A percentile compares a stretch with the other conserved stretches of the same genome.
phyloP scores from a whole-genome alignment of 2,888 invertebrate genomes.

The Papilio demoleus region DNA sequence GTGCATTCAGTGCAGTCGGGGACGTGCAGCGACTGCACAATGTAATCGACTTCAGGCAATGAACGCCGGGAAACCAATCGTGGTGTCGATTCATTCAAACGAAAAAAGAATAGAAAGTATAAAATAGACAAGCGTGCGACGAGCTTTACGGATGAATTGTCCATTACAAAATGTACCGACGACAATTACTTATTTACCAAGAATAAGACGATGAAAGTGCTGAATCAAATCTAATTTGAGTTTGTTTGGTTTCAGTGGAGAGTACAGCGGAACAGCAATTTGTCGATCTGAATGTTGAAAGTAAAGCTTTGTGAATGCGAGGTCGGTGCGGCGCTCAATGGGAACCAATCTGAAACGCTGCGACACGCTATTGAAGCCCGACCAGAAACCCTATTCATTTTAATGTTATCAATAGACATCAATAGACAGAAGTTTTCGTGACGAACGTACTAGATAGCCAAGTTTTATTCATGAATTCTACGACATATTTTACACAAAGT shows the following conservation, averaged over 20 bases:
- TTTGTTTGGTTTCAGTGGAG: neutral
- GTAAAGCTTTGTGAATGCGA: conserved; percentile 3
- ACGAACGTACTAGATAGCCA: neutral
- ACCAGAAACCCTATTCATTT: neutral
- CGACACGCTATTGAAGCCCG: neutral
- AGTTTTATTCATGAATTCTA: neutral
- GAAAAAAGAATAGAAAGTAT: conserved; percentile 10
- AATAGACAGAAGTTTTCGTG: neutral
- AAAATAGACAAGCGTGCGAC: neutral
- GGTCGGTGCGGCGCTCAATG: neutral
- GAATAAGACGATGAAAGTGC: neutral
- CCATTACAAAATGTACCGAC: neutral
- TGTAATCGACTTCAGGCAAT: neutral
- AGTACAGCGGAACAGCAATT: neutral
- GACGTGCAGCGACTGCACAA: conserved; percentile 1
- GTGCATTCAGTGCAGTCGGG: neutral
- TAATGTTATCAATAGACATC: conserved; percentile 12
- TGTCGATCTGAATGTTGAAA: neutral
- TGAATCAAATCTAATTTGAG: neutral
- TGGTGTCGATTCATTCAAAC: conserved; percentile 10
- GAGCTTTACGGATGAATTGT: neutral
- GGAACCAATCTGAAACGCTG: conserved; percentile 9
- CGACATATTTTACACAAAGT: neutral
- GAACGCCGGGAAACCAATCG: neutral
- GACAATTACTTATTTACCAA: neutral